Evolutionary conservation across 2,797 vertebrate species (phyloP).

Genomic region (Crocidura indochinensis): DNA sequence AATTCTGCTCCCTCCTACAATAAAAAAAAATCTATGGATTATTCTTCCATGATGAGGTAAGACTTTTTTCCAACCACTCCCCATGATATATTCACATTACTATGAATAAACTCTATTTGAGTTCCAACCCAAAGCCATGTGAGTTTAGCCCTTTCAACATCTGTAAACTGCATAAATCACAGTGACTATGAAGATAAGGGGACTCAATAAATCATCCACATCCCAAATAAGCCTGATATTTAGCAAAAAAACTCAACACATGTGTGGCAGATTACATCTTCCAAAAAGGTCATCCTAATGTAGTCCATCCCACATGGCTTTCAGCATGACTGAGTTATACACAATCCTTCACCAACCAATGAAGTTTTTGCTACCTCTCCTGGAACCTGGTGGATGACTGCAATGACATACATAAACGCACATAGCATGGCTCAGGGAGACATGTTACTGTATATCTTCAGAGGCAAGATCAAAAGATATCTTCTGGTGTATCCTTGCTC

Average conservation of each 20-base stretch:
- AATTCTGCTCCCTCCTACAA: slow-evolving; percentile 44
- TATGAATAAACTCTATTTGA: slow-evolving; percentile 68
- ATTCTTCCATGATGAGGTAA: slow-evolving; percentile 70
- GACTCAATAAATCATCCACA: slow-evolving; percentile 34
- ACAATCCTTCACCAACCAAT: neutral
- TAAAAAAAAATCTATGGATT: slow-evolving; percentile 56
- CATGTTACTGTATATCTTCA: neutral
- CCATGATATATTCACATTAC: slow-evolving; percentile 50
- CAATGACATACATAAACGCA: neutral
- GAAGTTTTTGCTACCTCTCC: neutral
- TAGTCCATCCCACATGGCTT: neutral
- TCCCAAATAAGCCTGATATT: slow-evolving; percentile 35
- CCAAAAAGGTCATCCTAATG: slow-evolving; percentile 14
- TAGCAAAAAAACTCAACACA: slow-evolving; percentile 51
- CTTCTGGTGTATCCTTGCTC: neutral
- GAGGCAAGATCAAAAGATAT: neutral
- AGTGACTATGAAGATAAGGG: slow-evolving; percentile 44
- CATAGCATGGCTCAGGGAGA: neutral
- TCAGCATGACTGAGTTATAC: neutral
- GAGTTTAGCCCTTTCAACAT: slow-evolving; percentile 59
- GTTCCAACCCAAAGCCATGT: slow-evolving; percentile 65
- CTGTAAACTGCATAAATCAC: slow-evolving; percentile 68
- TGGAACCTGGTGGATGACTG: neutral
- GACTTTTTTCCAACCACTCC: slow-evolving; percentile 56
- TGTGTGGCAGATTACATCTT: slow-evolving; percentile 14